Conservation (phyloP, 2,888 invertebrate species). For the Sussaba pulchella region DNA sequence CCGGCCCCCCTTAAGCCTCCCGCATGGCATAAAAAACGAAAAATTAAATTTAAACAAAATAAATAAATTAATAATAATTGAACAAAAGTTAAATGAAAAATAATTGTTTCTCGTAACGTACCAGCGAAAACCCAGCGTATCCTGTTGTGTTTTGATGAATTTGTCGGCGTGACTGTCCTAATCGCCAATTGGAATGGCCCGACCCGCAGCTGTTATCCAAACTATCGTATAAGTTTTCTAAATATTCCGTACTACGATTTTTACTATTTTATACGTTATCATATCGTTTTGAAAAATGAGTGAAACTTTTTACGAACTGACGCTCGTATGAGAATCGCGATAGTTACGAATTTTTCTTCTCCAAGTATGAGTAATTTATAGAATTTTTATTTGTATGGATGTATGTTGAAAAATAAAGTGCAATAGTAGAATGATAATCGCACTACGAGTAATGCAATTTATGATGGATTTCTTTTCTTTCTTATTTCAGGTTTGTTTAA, state of each 20-base stretch:
- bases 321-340: constrained; percentile 53
- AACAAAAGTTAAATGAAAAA: no score
- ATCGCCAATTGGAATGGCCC: constrained; percentile 22
- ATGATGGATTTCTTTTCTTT: no score
- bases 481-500: no score
- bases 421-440: constrained; percentile 72
- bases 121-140: constrained; percentile 47
- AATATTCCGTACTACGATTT: constrained; percentile 77
- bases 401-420: constrained; percentile 78
- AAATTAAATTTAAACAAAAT: neutral
- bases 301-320: constrained; percentile 70
- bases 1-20: no score
- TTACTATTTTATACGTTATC: constrained; percentile 77
- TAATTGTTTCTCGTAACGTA: constrained; percentile 32
- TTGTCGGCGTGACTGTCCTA: constrained; percentile 33
- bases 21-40: neutral
- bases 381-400: constrained; percentile 79
- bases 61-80: no score
- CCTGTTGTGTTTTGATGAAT: constrained; percentile 55
- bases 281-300: constrained; percentile 73
- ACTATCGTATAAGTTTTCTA: constrained; percentile 72
- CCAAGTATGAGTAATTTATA: constrained; percentile 75
- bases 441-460: neutral
- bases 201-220: constrained; percentile 65
- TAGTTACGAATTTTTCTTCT: constrained; percentile 56